Evolutionary conservation across 2,888 invertebrate species (phyloP), one percentile per base, ranked within the genome.

Genomic region (Automeris io): DNA sequence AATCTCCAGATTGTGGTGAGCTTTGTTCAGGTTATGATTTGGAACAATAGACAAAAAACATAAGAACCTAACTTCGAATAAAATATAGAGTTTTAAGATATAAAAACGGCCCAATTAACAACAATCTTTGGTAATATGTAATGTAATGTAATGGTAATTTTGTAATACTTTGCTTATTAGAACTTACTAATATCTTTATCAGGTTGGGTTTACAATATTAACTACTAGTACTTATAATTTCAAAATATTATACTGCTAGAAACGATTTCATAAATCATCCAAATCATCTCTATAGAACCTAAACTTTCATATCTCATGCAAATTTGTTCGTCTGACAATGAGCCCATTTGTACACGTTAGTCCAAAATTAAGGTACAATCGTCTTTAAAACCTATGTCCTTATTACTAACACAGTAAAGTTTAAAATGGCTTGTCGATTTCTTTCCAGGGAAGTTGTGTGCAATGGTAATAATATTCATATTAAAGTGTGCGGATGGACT

Each of bases 301-400:
- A 61, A 61, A 73, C 76, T 81, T 81, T 83, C 81, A 64, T 77
- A 78, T 74, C 70, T 74, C 71, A 85, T 85, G 83, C 83, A 77
- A 83, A 85, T 85, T 75, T 60, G 64, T 69, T 68, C 57, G 52
- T 63, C 76, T 78, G 74, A 81, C 83, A 85, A 85, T 83, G 79
- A 78, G 70, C 72, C 67, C 72, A 73, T 78, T 80, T 76, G 69
- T 70, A 67, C 54, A 52, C 33, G 25, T 55, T 50, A 48, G 32
- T 52, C 62, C 51, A 60, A 51, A 2, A 32, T 37, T 18, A 18
- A 11, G 5, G 11, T 37, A 32, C 18, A 32, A 2, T 7, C 6
- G 1, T 13, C 35, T 32, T 32, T 8, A 33, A 11, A 16, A 2
- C 0, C 18, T 42, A 41, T n/a, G 48, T 39, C 12, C 37, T 39